Conservation (phyloP, 2,797 vertebrate species). For the Syngnathus acus region DNA sequence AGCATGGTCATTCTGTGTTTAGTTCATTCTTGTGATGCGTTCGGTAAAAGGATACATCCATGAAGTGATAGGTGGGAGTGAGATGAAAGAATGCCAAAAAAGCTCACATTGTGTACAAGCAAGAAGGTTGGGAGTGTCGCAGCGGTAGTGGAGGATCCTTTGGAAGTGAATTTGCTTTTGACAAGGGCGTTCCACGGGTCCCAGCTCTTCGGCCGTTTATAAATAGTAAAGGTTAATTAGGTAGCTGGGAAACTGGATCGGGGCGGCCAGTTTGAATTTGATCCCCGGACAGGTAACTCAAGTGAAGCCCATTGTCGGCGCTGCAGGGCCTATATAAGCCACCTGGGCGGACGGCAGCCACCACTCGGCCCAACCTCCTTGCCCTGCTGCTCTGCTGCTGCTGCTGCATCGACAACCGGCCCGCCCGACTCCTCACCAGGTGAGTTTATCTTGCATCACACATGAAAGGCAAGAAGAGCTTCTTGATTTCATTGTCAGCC, state of each 20-base stretch:
- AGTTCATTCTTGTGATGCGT: neutral
- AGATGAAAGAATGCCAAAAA: neutral
- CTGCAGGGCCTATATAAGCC: constrained; percentile 89
- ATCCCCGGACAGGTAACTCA: constrained; percentile 89
- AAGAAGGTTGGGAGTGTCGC: constrained; percentile 17
- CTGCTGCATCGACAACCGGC: constrained; percentile 48
- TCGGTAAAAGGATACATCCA: constrained; percentile 40
- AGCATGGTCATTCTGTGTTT: too few relatives aligned
- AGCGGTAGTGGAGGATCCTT: constrained; percentile 27
- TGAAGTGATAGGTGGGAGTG: neutral
- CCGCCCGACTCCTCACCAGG: constrained; percentile 39
- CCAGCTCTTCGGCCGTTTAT: constrained; percentile 59
- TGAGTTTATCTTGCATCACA: constrained; percentile 29
- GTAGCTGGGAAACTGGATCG: constrained; percentile 86
- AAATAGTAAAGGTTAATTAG: constrained; percentile 95
- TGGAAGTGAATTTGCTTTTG: constrained; percentile 59
- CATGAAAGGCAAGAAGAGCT: neutral
- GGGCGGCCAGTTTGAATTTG: constrained; percentile 81
- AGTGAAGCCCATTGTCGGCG: constrained; percentile 82
- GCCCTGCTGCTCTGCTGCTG: constrained; percentile 19
- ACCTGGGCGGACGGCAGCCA: constrained; percentile 61
- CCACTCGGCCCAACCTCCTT: constrained; percentile 64
- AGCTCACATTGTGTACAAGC: too few relatives aligned
- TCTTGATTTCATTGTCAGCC: neutral
- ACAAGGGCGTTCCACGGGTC: constrained; percentile 54